Conservation (phyloP, 2,888 invertebrate species). For the Leucoma salicis region DNA sequence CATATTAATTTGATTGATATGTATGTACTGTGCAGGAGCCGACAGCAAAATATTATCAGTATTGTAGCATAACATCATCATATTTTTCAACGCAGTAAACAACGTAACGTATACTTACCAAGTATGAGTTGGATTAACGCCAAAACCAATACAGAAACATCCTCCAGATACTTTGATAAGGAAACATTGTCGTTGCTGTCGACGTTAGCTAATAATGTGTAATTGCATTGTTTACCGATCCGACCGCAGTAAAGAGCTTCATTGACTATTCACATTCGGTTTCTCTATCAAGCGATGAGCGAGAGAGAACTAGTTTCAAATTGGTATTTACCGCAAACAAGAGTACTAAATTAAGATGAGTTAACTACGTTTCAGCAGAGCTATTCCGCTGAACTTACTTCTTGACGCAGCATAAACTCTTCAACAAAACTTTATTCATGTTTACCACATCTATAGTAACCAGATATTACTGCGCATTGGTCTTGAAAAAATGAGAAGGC, state of each 20-base stretch:
- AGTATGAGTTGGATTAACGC: conserved; percentile 18
- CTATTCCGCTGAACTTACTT: conserved; percentile 34
- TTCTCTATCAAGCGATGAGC: conserved; percentile 34
- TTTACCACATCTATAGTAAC: too few relatives aligned
- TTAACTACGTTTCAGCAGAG: conserved; percentile 48
- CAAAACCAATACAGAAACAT: conserved; percentile 16
- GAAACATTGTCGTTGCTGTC: conserved; percentile 17
- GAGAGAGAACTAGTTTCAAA: conserved; percentile 63
- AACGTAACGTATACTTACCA: conserved; percentile 10
- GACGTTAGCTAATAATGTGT: conserved; percentile 25
- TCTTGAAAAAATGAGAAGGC: too few relatives aligned
- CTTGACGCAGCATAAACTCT: conserved; percentile 37
- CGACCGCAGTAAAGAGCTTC: conserved; percentile 36
- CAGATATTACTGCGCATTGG: too few relatives aligned
- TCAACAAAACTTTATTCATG: conserved; percentile 45
- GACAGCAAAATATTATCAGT: neutral
- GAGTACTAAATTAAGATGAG: conserved; percentile 71
- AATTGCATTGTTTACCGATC: conserved; percentile 29
- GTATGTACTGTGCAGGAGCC: neutral
- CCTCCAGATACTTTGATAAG: conserved; percentile 4
- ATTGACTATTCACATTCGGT: conserved; percentile 46
- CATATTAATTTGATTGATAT: neutral
- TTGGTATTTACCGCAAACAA: conserved; percentile 74
- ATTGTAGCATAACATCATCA: neutral
- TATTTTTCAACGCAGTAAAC: conserved; percentile 17